A percentile compares a stretch with the other conserved stretches of the same genome.
Evolutionary conservation across 2,888 invertebrate species (phyloP).

Genomic region (Thecophora atra): DNA sequence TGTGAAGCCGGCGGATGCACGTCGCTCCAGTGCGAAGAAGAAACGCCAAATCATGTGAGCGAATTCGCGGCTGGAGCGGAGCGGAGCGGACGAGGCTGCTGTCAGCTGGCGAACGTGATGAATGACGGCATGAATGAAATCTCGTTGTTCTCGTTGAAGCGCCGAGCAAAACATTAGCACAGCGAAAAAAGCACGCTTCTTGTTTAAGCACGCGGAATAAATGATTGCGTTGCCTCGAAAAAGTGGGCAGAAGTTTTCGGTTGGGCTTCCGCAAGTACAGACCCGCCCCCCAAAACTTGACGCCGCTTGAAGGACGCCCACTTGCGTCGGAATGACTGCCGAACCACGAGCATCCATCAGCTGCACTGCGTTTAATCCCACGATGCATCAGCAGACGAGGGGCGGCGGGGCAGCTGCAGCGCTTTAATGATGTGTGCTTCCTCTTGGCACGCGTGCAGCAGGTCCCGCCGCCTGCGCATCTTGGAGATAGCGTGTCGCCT

Average conservation of each 20-base stretch:
- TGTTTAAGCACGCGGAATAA: not conserved
- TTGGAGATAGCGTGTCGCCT: not conserved
- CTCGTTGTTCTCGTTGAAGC: not conserved
- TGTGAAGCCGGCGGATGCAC: not conserved
- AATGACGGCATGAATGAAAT: slow-evolving; percentile 8
- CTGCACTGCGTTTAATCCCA: not conserved
- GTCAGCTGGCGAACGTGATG: slow-evolving; percentile 13
- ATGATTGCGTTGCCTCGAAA: not conserved
- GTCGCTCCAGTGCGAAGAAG: not conserved
- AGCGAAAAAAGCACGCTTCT: not conserved
- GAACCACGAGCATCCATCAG: not conserved
- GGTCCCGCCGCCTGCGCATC: not conserved
- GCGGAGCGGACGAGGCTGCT: not conserved
- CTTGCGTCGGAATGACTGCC: not conserved
- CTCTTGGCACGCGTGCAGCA: slow-evolving; percentile 14
- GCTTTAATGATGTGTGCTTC: slow-evolving; percentile 30
- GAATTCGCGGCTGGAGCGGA: not conserved
- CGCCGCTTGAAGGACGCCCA: not conserved
- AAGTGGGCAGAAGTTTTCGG: not conserved
- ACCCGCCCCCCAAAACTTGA: no score
- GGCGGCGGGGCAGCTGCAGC: not conserved
- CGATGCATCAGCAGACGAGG: slow-evolving; percentile 16
- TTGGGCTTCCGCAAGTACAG: not conserved
- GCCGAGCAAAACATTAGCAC: not conserved
- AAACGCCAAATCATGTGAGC: not conserved